Evolutionary conservation across 2,888 invertebrate genomes (phyloP).

Genomic region (Ormyrus labotus): DNA sequence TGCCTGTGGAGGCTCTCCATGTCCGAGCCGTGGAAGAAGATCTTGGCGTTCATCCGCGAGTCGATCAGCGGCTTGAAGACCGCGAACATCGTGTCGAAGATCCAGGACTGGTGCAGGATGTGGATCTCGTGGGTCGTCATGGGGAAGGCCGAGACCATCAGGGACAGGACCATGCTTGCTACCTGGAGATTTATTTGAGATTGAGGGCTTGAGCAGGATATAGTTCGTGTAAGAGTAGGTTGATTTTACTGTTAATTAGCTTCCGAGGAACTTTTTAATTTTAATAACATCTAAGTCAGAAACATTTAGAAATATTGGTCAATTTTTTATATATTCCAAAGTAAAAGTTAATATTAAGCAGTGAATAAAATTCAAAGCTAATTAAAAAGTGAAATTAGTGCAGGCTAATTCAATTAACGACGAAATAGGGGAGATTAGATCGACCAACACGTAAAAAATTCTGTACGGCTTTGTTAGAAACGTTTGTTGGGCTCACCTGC

Average conservation of each 20-base stretch:
- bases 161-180: constrained; percentile 70
- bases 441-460: neutral
- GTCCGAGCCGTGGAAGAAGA: constrained; percentile 85
- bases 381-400: no score
- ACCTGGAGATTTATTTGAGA: constrained; percentile 63
- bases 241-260: no score
- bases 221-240: no score
- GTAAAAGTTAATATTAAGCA: no score
- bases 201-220: no score
- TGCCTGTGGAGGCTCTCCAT: constrained; percentile 85
- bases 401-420: neutral
- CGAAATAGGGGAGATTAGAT: neutral
- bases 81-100: constrained; percentile 86
- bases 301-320: no score
- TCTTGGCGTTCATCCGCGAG: constrained; percentile 81
- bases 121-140: constrained; percentile 85
- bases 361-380: no score
- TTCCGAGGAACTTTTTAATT: no score
- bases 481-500: constrained; percentile 64
- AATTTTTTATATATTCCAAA: no score
- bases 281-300: no score
- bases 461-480: neutral
- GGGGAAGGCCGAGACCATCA: constrained; percentile 82
- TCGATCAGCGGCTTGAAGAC: constrained; percentile 88
- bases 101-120: constrained; percentile 88